phyloP scores from a whole-genome alignment of 2,113 vertebrate genomes.

The Lepus timidus region DNA sequence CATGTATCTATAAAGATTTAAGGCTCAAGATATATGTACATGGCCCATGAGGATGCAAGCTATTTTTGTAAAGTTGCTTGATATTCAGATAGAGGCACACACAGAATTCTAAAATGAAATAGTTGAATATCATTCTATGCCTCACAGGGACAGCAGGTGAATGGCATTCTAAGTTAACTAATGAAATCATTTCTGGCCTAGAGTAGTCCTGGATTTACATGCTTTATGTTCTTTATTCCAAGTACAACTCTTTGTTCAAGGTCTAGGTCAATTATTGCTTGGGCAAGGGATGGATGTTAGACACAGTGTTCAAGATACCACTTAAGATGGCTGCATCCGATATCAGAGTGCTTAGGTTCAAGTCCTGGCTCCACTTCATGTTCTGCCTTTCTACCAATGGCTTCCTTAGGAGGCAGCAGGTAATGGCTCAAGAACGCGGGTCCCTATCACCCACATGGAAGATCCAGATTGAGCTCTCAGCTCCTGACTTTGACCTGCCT shows the following conservation, averaged over 20 bases:
- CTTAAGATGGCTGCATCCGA: no score
- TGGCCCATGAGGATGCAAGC: background rate
- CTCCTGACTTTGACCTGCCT: no score
- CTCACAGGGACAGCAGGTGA: background rate
- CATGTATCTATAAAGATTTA: background rate
- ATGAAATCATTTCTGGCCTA: background rate
- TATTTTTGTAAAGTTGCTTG: background rate
- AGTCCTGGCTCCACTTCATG: no score
- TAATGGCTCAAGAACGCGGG: no score
- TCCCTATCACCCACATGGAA: no score
- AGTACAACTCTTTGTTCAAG: slow-evolving; percentile 1
- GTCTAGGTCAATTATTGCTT: slow-evolving; percentile 51
- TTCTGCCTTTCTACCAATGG: no score
- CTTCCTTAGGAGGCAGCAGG: no score
- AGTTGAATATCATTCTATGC: background rate
- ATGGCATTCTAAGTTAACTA: background rate
- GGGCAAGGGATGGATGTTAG: background rate
- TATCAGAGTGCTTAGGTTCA: no score
- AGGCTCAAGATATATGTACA: background rate
- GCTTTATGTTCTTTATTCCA: background rate
- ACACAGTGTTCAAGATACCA: no score
- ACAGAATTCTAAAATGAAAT: slow-evolving; percentile 26
- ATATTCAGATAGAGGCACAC: background rate
- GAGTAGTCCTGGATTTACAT: background rate
- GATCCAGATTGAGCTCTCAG: no score